phyloP scores from a whole-genome alignment of 2,797 vertebrate genomes.

The Aeoliscus strigatus region DNA sequence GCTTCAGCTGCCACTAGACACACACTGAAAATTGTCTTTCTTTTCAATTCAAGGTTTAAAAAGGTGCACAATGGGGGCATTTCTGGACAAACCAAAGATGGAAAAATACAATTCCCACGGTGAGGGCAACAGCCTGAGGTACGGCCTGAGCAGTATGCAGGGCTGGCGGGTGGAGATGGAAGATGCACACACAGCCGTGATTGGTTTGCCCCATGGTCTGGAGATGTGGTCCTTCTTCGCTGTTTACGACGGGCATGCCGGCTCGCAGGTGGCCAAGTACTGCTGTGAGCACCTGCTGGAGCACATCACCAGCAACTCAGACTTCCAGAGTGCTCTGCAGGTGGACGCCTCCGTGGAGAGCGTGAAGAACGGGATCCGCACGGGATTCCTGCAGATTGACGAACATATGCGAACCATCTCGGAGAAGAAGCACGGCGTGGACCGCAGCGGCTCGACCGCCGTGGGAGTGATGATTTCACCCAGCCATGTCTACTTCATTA shows the following conservation, averaged over 20 bases:
- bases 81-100: slow-evolving; percentile 99
- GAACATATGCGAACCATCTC: slow-evolving; percentile 98
- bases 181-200: slow-evolving; percentile 96
- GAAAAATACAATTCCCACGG: slow-evolving; percentile 97
- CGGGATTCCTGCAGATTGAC: slow-evolving; percentile 98
- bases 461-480: slow-evolving; percentile 95
- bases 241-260: slow-evolving; percentile 96
- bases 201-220: slow-evolving; percentile 93
- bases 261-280: slow-evolving; percentile 97
- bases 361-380: slow-evolving; percentile 95
- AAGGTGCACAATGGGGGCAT: slow-evolving; percentile 99
- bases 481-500: slow-evolving; percentile 96
- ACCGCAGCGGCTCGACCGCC: slow-evolving; percentile 98
- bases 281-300: slow-evolving; percentile 96
- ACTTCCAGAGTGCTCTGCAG: slow-evolving; percentile 86
- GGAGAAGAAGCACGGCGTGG: slow-evolving; percentile 95
- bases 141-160: slow-evolving; percentile 98
- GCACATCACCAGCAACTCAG: slow-evolving; percentile 94
- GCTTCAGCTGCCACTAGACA: no score
- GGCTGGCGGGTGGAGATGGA: slow-evolving; percentile 99
- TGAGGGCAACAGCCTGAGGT: slow-evolving; percentile 90
- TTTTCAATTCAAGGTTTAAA: no score
- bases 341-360: slow-evolving; percentile 87
- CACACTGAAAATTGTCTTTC: no score
- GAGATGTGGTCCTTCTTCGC: slow-evolving; percentile 98